Evolutionary conservation across 2,888 invertebrate species (phyloP).

Genomic region (Euclidia mi): DNA sequence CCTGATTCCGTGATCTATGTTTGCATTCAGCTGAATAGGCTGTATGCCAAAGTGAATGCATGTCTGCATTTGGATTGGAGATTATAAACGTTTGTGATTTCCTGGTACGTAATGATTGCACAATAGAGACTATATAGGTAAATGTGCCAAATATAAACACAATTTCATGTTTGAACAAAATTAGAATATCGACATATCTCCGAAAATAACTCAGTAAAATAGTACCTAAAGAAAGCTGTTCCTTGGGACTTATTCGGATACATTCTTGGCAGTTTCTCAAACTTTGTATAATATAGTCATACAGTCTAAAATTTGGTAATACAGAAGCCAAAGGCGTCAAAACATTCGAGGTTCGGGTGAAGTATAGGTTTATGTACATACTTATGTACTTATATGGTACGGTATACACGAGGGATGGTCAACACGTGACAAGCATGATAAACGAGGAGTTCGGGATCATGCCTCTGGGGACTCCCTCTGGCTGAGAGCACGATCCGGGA

Average conservation of each 20-base stretch:
- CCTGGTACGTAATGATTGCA: no score
- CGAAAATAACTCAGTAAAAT: no score
- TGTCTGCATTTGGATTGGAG: slow-evolving; percentile 36
- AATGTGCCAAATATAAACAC: no score
- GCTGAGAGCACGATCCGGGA: slow-evolving; percentile 70
- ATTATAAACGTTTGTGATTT: slow-evolving; percentile 1
- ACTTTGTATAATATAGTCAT: no score
- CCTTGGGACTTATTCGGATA: no score
- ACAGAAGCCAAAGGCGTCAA: slow-evolving; percentile 37
- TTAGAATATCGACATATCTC: no score
- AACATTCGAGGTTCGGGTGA: slow-evolving; percentile 46
- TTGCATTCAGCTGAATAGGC: slow-evolving; percentile 48
- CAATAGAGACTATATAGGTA: no score
- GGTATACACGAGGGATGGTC: slow-evolving; percentile 87
- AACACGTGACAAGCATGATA: slow-evolving; percentile 89
- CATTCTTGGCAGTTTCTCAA: no score
- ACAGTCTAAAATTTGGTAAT: slow-evolving; percentile 23
- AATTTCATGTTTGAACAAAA: no score
- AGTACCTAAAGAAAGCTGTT: no score
- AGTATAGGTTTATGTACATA: slow-evolving; percentile 64
- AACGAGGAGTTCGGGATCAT: slow-evolving; percentile 87
- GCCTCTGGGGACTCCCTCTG: slow-evolving; percentile 85
- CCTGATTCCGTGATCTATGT: slow-evolving; percentile 43
- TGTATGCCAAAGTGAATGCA: slow-evolving; percentile 42
- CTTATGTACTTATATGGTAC: slow-evolving; percentile 71